phyloP scores from a whole-genome alignment of 2,888 invertebrate genomes.

The Drosophila yooni region DNA sequence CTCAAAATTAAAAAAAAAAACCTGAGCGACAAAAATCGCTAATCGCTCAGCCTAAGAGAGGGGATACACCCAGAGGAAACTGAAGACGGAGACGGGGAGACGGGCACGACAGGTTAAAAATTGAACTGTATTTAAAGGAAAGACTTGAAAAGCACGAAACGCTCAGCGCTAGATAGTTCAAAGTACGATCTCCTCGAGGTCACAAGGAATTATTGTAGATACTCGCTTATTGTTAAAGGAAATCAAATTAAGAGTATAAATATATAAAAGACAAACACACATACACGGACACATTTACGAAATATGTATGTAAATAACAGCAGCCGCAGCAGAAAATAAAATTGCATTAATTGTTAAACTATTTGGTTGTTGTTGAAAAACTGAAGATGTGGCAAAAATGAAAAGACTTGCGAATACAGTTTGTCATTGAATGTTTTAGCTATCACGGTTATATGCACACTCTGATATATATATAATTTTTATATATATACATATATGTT shows the following conservation, averaged over 20 bases:
- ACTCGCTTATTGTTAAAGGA: conserved; percentile 40
- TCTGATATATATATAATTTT: background rate
- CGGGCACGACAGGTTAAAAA: conserved; percentile 12
- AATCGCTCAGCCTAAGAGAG: background rate
- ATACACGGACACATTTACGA: conserved; percentile 18
- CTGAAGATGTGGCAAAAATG: background rate
- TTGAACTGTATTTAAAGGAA: conserved; percentile 48
- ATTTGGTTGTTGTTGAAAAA: background rate
- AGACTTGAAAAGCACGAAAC: conserved; percentile 56
- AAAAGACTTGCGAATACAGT: background rate
- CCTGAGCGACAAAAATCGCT: background rate
- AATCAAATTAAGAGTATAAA: conserved; percentile 4
- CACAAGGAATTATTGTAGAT: conserved; percentile 34
- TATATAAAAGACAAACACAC: background rate
- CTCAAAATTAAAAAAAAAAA: background rate
- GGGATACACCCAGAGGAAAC: background rate
- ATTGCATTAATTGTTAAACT: background rate
- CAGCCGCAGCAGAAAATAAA: background rate
- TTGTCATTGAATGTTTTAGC: background rate
- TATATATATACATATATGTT: background rate
- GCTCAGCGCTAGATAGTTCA: conserved; percentile 54
- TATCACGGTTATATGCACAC: background rate
- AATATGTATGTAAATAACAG: background rate
- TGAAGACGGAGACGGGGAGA: background rate
- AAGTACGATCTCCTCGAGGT: conserved; percentile 31